These are phyloP conservation scores for Lagodon rhomboides DNA, from an alignment of 2,797 vertebrate species.

Conservation along the genomic window DNA sequence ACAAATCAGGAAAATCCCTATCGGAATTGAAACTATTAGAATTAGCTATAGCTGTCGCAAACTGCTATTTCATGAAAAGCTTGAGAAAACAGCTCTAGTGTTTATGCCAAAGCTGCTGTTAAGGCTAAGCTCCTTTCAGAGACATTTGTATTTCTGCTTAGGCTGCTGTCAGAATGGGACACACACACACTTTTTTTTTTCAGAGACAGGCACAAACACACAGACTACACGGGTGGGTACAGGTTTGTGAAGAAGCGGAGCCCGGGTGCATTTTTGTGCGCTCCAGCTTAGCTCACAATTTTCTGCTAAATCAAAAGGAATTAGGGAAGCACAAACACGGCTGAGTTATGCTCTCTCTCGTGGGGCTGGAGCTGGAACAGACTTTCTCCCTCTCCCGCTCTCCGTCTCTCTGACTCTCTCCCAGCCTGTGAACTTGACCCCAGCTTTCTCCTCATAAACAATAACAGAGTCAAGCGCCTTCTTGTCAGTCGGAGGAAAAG, in stretches of 20 bases:
- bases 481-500: constrained; percentile 69
- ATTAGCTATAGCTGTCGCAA: constrained; percentile 75
- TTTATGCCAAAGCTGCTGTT: constrained; percentile 79
- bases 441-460: constrained; percentile 78
- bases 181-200: constrained; percentile 32
- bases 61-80: constrained; percentile 77
- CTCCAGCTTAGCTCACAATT: constrained; percentile 70
- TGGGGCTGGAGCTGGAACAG: constrained; percentile 61
- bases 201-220: constrained; percentile 4
- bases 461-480: constrained; percentile 77
- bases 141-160: constrained; percentile 78
- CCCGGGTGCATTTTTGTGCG: constrained; percentile 56
- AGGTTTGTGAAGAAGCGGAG: constrained; percentile 57
- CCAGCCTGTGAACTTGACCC: constrained; percentile 74
- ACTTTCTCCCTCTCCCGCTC: constrained; percentile 42
- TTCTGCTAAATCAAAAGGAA: constrained; percentile 82
- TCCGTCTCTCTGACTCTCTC: constrained; percentile 42
- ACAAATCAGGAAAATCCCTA: constrained; percentile 78
- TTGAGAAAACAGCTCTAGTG: constrained; percentile 73
- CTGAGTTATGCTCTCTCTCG: constrained; percentile 73
- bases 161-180: constrained; percentile 43
- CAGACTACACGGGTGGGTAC: background rate
- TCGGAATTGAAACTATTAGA: constrained; percentile 83
- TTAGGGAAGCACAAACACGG: constrained; percentile 77
- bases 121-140: constrained; percentile 77